A percentile compares a stretch with the other conserved stretches of the same genome.
phyloP scores from a whole-genome alignment of 1,140 invertebrate species.

The Sycophaga agraensis region DNA sequence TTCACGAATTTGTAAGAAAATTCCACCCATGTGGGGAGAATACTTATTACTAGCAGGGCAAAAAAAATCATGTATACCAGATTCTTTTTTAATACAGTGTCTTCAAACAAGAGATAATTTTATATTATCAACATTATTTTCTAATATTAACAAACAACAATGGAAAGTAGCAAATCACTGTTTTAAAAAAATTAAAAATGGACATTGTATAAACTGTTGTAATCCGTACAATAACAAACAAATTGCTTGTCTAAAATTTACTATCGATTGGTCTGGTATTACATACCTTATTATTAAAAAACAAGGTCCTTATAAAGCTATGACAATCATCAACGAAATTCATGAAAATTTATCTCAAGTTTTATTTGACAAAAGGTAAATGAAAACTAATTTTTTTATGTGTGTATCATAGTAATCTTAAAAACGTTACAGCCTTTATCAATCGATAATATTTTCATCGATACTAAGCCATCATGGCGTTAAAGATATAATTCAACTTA shows the following conservation, averaged over 20 bases:
- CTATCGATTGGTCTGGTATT: slow-evolving; percentile 47
- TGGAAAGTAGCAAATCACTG: slow-evolving; percentile 39
- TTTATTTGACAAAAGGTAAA: slow-evolving; percentile 45
- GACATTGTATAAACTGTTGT: slow-evolving; percentile 45
- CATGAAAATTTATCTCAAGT: slow-evolving; percentile 40
- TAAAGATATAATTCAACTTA: slow-evolving; percentile 40
- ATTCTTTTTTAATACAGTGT: slow-evolving; percentile 35
- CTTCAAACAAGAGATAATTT: slow-evolving; percentile 45
- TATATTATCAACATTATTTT: slow-evolving; percentile 41
- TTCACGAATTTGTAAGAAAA: slow-evolving; percentile 56
- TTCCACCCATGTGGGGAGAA: slow-evolving; percentile 62
- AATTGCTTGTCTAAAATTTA: slow-evolving; percentile 25
- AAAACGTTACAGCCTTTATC: slow-evolving; percentile 51
- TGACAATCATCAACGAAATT: slow-evolving; percentile 43
- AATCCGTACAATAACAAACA: slow-evolving; percentile 25
- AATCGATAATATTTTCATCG: slow-evolving; percentile 52
- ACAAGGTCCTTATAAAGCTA: slow-evolving; percentile 40
- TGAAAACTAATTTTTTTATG: neutral
- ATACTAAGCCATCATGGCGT: slow-evolving; percentile 48
- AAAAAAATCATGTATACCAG: neutral
- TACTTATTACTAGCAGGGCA: slow-evolving; percentile 38
- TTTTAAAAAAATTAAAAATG: slow-evolving; percentile 37
- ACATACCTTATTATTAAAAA: slow-evolving; percentile 42
- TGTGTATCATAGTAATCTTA: slow-evolving; percentile 23
- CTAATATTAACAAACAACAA: slow-evolving; percentile 36